These are phyloP conservation scores for Aramus guarauna DNA, from an alignment of 2,113 vertebrate species.

Conservation along the genomic window DNA sequence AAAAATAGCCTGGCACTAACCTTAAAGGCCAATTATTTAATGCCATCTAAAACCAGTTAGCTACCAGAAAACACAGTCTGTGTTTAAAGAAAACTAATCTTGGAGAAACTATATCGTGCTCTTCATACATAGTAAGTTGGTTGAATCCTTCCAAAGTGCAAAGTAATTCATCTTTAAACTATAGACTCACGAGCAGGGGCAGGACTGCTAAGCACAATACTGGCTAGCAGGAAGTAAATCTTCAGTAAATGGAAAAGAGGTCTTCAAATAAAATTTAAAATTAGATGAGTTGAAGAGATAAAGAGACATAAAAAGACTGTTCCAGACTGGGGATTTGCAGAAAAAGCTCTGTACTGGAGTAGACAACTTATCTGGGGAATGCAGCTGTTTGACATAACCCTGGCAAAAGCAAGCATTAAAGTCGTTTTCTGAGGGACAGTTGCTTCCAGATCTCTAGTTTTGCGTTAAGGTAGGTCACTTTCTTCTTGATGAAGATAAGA, in stretches of 20 bases:
- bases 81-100: not conserved
- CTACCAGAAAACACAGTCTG: not conserved
- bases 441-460: not conserved
- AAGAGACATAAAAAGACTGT: not conserved
- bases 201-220: not conserved
- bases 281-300: not conserved
- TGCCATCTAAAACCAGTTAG: not conserved
- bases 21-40: not conserved
- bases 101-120: not conserved
- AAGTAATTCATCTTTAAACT: not conserved
- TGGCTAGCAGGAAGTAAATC: not conserved
- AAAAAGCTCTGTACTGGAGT: not conserved
- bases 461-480: not conserved
- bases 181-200: not conserved
- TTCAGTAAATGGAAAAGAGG: constrained; percentile 3
- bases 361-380: constrained; percentile 18
- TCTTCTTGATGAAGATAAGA: not conserved
- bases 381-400: constrained; percentile 28
- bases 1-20: not conserved
- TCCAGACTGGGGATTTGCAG: not conserved
- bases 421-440: not conserved
- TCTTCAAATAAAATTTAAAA: constrained; percentile 17
- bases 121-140: not conserved
- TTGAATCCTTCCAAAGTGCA: not conserved
- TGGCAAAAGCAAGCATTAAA: not conserved